Base-by-base conservation (phyloP, 2,113 vertebrate species). In the Ictalurus furcatus region DNA sequence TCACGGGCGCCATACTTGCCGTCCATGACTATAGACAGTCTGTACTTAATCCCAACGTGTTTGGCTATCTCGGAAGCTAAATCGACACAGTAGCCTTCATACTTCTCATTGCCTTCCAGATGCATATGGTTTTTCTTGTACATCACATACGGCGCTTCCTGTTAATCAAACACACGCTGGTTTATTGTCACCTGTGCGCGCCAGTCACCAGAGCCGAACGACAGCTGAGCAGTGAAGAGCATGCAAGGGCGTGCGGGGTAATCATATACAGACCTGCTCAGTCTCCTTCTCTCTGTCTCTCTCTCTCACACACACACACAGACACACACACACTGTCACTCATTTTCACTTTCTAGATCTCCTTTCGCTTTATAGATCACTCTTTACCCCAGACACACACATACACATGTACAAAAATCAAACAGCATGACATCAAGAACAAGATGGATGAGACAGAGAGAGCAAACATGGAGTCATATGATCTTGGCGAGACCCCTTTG, bases 111-210 rank as follows among this genome's bases (percentile, higher is more conserved):
- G 95, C 98, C 98, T 95, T 99, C 98, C 95, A 99, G 96, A 95
- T 98, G 97, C 93, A 98, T 97, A 95, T 97, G 97, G 95, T 98
- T 98, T 97, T 99, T 99, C 96, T 99, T 99, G 96, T 97, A 97
- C 98, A 99, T 99, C 94, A 99, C 98, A 94, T 99, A 99, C 90
- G 98, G 98, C 88, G 98, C 98, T 97, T 99, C 98, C 98, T 99
- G 97, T 96, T 96, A 97, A 92, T 96, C 93, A 94, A 96, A 96
- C 95, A 96, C 84, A 96, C 88, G 93, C 94, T 93, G 94, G 93
- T 96, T 96, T 95, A 96, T 95, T 96, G 94, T 92, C 91, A 92
- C 91, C 86, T 92, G 92, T 93, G 92, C 91, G 85, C 56, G 30
- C 37, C 80, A 82, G 54, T 71, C 89, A 79, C 69, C 85, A 88